A percentile compares a stretch with the other conserved stretches of the same genome.
Conservation (phyloP, 2,797 vertebrate species). For the Sebastes itinus region DNA sequence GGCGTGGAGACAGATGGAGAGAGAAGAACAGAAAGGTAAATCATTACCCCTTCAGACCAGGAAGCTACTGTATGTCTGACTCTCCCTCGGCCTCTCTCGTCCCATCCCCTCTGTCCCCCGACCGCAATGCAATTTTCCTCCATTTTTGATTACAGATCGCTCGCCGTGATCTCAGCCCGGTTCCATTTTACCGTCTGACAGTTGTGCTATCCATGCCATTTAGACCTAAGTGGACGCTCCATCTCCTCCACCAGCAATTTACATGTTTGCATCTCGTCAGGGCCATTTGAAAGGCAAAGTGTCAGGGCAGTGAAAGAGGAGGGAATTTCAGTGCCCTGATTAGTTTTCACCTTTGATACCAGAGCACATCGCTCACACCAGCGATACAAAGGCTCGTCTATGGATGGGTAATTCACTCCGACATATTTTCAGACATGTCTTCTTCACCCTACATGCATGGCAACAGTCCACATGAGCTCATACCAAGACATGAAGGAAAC, state of each 20-base stretch:
- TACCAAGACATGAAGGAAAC: not conserved
- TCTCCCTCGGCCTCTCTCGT: conserved; percentile 9
- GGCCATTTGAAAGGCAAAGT: conserved; percentile 42
- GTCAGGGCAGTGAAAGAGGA: conserved; percentile 27
- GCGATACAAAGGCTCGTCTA: conserved; percentile 16
- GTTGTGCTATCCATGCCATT: conserved; percentile 68
- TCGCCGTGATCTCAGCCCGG: conserved; percentile 56
- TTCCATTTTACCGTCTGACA: conserved; percentile 72
- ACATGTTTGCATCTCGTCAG: conserved; percentile 75
- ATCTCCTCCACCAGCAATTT: conserved; percentile 63
- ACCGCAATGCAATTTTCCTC: conserved; percentile 61
- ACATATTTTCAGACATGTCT: not conserved
- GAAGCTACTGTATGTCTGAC: conserved; percentile 30
- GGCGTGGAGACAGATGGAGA: conserved; percentile 15
- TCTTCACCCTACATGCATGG: not conserved
- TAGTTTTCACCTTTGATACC: conserved; percentile 75
- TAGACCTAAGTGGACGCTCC: conserved; percentile 66
- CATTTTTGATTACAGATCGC: conserved; percentile 74
- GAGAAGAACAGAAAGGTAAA: conserved; percentile 31
- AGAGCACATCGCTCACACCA: conserved; percentile 57
- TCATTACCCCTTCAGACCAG: conserved; percentile 29
- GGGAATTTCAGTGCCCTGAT: conserved; percentile 52
- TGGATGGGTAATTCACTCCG: conserved; percentile 19
- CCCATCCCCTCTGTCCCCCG: conserved; percentile 1
- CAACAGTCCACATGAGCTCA: not conserved